A percentile compares a stretch with the other conserved stretches of the same genome.
Evolutionary conservation across 2,113 vertebrate species (phyloP).

Genomic region (Callipepla californica): DNA sequence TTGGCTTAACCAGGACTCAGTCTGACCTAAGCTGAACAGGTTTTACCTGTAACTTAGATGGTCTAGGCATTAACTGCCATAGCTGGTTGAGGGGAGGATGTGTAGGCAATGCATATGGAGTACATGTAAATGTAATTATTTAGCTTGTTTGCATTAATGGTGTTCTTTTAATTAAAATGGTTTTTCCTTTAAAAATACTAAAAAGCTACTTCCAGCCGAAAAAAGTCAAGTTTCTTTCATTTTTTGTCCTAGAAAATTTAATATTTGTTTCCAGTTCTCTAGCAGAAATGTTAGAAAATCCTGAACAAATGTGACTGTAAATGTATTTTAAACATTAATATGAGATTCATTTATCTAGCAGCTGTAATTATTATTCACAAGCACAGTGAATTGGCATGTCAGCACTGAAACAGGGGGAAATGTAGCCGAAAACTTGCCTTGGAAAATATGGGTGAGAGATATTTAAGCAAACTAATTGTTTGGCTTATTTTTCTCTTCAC

Average conservation of each 20-base stretch:
- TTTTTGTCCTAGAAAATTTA: background rate
- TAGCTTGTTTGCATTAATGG: background rate
- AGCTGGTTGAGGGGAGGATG: background rate
- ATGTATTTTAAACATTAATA: background rate
- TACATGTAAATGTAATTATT: background rate
- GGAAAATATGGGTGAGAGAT: background rate
- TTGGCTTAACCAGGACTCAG: background rate
- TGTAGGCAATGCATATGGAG: background rate
- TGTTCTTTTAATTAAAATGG: background rate
- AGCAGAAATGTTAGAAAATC: background rate
- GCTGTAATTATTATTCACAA: background rate
- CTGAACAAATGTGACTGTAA: background rate
- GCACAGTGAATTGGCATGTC: background rate
- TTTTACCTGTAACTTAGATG: background rate
- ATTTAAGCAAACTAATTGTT: constrained; percentile 6
- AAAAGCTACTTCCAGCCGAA: background rate
- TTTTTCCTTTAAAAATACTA: background rate
- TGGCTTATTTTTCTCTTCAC: background rate
- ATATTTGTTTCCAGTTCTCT: background rate
- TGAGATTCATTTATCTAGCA: background rate
- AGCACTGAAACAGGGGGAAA: background rate
- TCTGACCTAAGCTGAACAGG: background rate
- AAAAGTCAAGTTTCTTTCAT: background rate
- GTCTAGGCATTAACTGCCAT: background rate
- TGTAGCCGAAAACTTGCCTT: background rate